Base-by-base conservation (phyloP, 1,140 invertebrate species). In the Bombus waltoni region DNA sequence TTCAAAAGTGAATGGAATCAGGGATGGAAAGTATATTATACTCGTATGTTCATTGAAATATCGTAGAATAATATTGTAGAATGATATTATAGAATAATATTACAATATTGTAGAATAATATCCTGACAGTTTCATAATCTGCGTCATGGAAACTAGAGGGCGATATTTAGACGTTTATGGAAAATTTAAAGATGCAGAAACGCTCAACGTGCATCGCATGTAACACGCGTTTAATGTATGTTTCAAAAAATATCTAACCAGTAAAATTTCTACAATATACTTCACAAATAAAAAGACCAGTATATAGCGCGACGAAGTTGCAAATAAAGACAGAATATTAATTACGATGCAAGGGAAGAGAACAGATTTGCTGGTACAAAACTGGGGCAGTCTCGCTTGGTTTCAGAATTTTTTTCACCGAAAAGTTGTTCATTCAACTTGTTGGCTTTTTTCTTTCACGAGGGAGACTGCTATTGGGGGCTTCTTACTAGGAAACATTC, bases 401-500 rank as follows among this genome's bases (percentile, higher is more conserved):
- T 73, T 44, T 35, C 25, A n/a, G 13, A 62, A 62, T 77, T 42
- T 62, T 75, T 77, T 73, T 11, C 75, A 10, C 0, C 10, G 15
- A 40, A 38, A 59, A 42, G 57, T 77, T 77, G 38, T n/a, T 42
- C 75, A 13, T 11, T 38, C 25, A n/a, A 77, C 57, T 62, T 38
- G 47, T 47, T n/a, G 22, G 13, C 11, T 62, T 77, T 77, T 76
- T 59, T 62, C 25, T 62, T 35, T 28, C 2, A 8, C 2, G 38
- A n/a, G 15, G 1, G n/a, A 13, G 38, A 42, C 15, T 40, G 38
- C 28, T 77, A 77, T 62, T 42, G 53, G 28, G 15, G 28, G 15
- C 15, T 59, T 77, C 75, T 77, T 77, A 62, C 57, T 13, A 28
- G 22, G 9, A 77, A 77, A 62, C 13, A 35, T 59, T 76, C 35